A percentile compares a stretch with the other conserved stretches of the same genome.
Conservation (phyloP, 2,113 vertebrate species). For the Todiramphus chloris region DNA sequence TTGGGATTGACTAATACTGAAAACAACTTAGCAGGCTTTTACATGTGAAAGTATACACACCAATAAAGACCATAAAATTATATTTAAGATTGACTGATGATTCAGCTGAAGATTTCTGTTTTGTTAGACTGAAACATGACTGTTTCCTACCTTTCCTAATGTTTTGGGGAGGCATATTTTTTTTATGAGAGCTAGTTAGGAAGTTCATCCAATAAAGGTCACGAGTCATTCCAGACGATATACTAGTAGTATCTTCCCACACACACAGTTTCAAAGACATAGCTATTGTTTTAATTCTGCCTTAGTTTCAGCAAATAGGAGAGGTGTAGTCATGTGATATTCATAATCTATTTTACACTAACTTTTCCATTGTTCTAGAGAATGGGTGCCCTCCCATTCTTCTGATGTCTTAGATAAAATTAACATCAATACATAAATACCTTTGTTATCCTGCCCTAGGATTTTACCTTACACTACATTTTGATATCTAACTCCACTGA, state of each 20-base stretch:
- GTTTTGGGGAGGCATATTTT: background rate
- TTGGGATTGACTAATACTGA: background rate
- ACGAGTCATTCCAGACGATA: background rate
- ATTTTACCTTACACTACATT: background rate
- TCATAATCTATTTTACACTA: background rate
- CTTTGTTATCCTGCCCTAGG: background rate
- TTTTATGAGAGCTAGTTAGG: background rate
- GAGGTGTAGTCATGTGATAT: background rate
- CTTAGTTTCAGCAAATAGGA: background rate
- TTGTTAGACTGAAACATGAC: background rate
- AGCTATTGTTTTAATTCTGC: background rate
- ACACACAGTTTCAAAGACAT: background rate
- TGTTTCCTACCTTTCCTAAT: background rate
- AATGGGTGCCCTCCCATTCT: background rate
- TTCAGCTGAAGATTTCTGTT: background rate
- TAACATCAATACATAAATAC: background rate
- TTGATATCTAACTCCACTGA: background rate
- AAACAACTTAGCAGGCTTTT: background rate
- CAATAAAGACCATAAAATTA: background rate
- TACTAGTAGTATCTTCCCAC: background rate
- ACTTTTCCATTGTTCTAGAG: background rate
- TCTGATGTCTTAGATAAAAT: background rate
- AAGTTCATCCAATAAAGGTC: background rate
- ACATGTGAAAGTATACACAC: background rate
- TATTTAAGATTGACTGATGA: background rate